Evolutionary conservation across 1,140 invertebrate genomes (phyloP).

Genomic region (Hylaeus volcanicus): DNA sequence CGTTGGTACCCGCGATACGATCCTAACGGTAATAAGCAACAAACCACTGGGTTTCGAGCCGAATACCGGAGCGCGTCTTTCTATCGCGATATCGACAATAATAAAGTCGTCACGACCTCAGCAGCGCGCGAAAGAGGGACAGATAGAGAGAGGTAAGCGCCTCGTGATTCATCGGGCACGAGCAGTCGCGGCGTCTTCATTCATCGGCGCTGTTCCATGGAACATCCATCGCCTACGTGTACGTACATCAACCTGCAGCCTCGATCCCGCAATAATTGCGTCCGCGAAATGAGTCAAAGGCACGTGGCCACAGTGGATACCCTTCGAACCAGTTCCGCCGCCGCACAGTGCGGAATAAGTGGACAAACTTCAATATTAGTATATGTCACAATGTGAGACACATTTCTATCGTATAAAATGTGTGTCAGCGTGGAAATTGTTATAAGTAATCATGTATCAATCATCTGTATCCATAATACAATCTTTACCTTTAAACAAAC

Average conservation of each 20-base stretch:
- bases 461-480: too few relatives aligned
- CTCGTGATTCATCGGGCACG: conserved; percentile 56
- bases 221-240: conserved; percentile 20
- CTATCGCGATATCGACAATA: conserved; percentile 43
- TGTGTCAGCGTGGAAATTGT: too few relatives aligned
- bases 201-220: conserved; percentile 9
- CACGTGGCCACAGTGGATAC: conserved; percentile 8
- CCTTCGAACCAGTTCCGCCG: conserved; percentile 8
- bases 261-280: conserved; percentile 53
- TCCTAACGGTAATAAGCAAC: conserved; percentile 45
- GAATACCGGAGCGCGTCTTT: neutral
- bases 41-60: neutral
- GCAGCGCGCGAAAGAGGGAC: conserved; percentile 2
- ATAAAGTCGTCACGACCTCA: conserved; percentile 59
- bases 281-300: conserved; percentile 37
- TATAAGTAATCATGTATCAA: too few relatives aligned
- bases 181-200: conserved; percentile 25
- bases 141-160: neutral
- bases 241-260: conserved; percentile 7
- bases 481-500: too few relatives aligned
- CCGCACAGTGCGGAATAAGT: too few relatives aligned
- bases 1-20: conserved; percentile 19
- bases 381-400: too few relatives aligned
- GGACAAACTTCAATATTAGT: too few relatives aligned
- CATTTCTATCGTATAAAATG: too few relatives aligned